Percentiles rank a stretch among this genome's conserved stretches.
These are phyloP conservation scores for Hyaena hyaena DNA, from an alignment of 2,113 vertebrate species.

Conservation along the genomic window DNA sequence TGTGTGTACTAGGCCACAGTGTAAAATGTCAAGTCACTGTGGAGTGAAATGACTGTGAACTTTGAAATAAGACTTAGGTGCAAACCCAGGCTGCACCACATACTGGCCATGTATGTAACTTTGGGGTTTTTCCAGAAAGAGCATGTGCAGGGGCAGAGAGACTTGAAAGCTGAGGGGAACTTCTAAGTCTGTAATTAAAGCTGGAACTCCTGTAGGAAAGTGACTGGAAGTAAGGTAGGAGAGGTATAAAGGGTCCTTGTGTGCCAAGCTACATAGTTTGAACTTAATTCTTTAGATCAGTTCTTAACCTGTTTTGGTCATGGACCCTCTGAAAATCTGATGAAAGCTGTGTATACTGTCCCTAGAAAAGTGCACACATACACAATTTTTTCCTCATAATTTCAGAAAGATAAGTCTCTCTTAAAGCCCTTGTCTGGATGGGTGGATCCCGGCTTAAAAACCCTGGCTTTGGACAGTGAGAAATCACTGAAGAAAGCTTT, in stretches of 20 bases:
- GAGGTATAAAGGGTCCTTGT: background rate
- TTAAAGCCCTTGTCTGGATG: background rate
- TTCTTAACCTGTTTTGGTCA: slow-evolving; percentile 28
- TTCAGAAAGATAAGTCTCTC: slow-evolving; percentile 31
- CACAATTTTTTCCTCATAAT: background rate
- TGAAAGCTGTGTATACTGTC: slow-evolving; percentile 30
- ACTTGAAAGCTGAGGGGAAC: background rate
- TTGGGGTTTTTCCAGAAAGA: background rate
- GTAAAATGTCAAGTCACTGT: background rate
- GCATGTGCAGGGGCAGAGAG: background rate
- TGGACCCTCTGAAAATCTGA: background rate
- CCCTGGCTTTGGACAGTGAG: background rate
- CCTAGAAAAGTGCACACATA: slow-evolving; percentile 7
- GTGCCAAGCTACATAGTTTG: background rate
- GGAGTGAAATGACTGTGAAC: slow-evolving; percentile 19
- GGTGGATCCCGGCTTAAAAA: slow-evolving; percentile 47
- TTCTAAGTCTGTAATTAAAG: slow-evolving; percentile 27
- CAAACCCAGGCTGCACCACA: background rate
- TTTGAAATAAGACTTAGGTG: slow-evolving; percentile 17
- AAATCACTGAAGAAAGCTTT: slow-evolving; percentile 21
- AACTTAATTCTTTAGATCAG: slow-evolving; percentile 42
- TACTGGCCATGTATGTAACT: background rate
- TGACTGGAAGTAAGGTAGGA: background rate
- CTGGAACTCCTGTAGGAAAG: background rate
- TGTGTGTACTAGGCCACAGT: slow-evolving; percentile 15